These are phyloP conservation scores for Heliconius hermathena DNA, from an alignment of 1,140 invertebrate species.

Conservation along the genomic window DNA sequence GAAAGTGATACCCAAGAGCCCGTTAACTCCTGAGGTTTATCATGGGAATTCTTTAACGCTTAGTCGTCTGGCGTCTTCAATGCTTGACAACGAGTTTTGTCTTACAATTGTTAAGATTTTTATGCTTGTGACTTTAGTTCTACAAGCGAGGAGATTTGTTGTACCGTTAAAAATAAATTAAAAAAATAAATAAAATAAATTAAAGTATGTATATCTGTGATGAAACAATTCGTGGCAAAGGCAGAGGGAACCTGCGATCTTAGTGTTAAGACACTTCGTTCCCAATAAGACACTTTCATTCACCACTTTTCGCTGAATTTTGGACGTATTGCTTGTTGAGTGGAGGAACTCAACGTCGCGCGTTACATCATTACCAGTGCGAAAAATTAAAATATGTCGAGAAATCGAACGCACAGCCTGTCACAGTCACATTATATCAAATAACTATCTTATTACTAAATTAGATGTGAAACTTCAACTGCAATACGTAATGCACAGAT, in stretches of 20 bases:
- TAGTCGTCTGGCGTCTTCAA: slow-evolving; percentile 23
- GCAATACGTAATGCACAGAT: background rate
- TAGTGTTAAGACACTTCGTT: background rate
- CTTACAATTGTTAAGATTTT: slow-evolving; percentile 8
- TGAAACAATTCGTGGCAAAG: no score
- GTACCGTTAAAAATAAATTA: no score
- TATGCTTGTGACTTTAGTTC: background rate
- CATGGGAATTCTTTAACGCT: slow-evolving; percentile 54
- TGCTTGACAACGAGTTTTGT: slow-evolving; percentile 15
- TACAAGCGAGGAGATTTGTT: background rate
- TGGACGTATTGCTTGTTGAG: no score
- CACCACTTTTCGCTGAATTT: no score
- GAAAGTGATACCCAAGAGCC: slow-evolving; percentile 67
- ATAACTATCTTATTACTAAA: background rate
- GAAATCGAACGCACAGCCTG: no score
- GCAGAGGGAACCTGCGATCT: no score
- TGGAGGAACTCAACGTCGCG: no score
- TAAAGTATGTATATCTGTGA: no score
- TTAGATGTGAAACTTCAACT: background rate
- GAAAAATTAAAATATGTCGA: no score
- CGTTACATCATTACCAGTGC: no score
- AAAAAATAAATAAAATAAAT: no score
- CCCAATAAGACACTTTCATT: no score
- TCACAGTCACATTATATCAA: background rate
- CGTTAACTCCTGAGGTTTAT: slow-evolving; percentile 59